Evolutionary conservation across 1,140 invertebrate species (phyloP), one percentile per base, ranked within the genome.

Genomic region (Nymphalis io): DNA sequence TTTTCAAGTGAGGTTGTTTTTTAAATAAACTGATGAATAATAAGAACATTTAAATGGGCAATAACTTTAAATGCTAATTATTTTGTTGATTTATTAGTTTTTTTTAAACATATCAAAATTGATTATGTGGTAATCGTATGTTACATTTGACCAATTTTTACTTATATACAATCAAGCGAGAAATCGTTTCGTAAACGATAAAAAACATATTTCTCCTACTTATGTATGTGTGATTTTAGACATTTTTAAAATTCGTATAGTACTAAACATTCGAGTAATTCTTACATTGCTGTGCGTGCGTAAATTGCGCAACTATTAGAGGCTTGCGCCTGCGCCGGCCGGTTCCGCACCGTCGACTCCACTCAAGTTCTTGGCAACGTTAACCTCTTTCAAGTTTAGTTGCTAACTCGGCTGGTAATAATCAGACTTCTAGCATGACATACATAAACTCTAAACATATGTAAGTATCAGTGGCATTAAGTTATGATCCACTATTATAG

Each of bases 321-420:
- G 59, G 59, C 59, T 60, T 60, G 40, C 38, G 71, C 68, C 55
- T 63, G 44, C 58, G 75, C 75, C 68, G 59, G 60, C 42, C 72
- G 74, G 85, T 84, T 85, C 75, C 78, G 75, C 76, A 68, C 77
- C 83, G 77, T 72, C 68, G 73, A 60, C 66, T 63, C 38, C 65
- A 60, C 74, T 84, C 85, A 87, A 86, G 85, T 87, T 86, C 85
- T 87, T 75, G 83, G 84, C 78, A 74, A 83, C 72, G 65, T 60
- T 85, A 84, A 86, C 79, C 83, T 84, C 79, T 68, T 85, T 88
- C 76, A 76, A 82, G 80, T 83, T 76, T 69, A 70, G 27, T 65
- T 58, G 40, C 60, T 59, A 63, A 73, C 62, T 55, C 44, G 12
- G 2, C 16, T 53, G 48, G 33, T 53, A 39, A 38, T 53, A 53